Percentiles rank a stretch among this genome's conserved stretches.
phyloP scores from a whole-genome alignment of 2,888 invertebrate species.

The Thymelicus sylvestris region DNA sequence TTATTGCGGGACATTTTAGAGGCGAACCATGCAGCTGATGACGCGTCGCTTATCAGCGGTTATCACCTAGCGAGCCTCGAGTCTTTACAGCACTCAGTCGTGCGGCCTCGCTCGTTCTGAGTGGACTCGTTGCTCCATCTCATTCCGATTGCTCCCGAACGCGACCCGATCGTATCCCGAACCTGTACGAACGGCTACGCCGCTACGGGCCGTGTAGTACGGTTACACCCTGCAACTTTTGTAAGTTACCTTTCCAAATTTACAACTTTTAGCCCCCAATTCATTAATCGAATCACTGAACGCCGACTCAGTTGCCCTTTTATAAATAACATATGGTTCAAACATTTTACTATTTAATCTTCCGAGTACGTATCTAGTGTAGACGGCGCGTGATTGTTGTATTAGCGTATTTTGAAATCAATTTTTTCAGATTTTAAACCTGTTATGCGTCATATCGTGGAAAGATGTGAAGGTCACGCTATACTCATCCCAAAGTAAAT shows the following conservation, averaged over 20 bases:
- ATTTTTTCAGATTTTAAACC: conserved; percentile 46
- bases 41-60: conserved; percentile 76
- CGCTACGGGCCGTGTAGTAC: conserved; percentile 21
- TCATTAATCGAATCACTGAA: conserved; percentile 35
- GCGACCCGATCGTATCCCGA: conserved; percentile 44
- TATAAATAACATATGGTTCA: conserved; percentile 27
- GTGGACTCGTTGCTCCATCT: conserved; percentile 55
- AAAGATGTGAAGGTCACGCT: conserved; percentile 51
- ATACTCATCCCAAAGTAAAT: conserved; percentile 60
- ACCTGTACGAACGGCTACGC: conserved; percentile 37
- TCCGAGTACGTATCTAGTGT: conserved; percentile 40
- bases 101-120: conserved; percentile 65
- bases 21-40: conserved; percentile 57
- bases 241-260: conserved; percentile 41
- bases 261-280: conserved; percentile 24
- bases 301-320: neutral
- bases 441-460: conserved; percentile 48
- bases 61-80: conserved; percentile 76
- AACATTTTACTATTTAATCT: conserved; percentile 40
- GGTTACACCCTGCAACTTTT: conserved; percentile 17
- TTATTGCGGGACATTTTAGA: conserved; percentile 47
- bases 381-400: conserved; percentile 47
- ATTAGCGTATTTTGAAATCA: conserved; percentile 49
- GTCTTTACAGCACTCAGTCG: conserved; percentile 61
- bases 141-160: conserved; percentile 46